Base-by-base conservation (phyloP, 2,113 vertebrate genomes). In the Mus spicilegus region DNA sequence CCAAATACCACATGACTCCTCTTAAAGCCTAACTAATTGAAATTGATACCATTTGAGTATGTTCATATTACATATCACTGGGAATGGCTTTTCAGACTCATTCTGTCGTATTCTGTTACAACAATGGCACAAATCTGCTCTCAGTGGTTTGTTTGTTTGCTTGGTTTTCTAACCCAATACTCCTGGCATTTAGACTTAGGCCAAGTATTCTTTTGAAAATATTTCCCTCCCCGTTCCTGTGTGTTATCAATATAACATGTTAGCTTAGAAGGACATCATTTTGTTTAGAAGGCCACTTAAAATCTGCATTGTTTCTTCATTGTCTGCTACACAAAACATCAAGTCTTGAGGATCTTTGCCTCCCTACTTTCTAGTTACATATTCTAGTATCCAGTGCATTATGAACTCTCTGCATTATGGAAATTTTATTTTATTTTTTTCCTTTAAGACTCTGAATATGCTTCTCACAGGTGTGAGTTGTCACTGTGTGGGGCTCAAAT, bases 1-100 rank as follows among this genome's bases (percentile, higher is more conserved):
- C 90, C 95, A 98, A 98, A 98, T 98, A 97, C 94, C 98, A 97
- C 91, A 88, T 98, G 98, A 98, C 92, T 97, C 63, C 92, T 97
- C 95, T 95, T 75, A 93, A 98, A 98, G 98, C 95, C 97, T 98
- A 98, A 98, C 98, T 98, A 98, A 98, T 98, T 98, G 97, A 95
- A 98, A 98, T 97, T 96, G 80, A 93, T 98, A 86, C 93, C 88
- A 93, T 97, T 98, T 95, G 84, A 98, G 94, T 95, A 93, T 98
- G 93, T 97, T 97, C 97, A 61, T 89, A 93, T 97, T 93, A 91
- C 97, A 95, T 91, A 84, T 73, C 96, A 22, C 93, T 98, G 63
- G 58, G 76, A 91, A 3, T 94, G 87, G 46, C 54, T 90, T 81
- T 93, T 95, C 93, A 91, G 96, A 94, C 75, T 72, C 95, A 22